Conservation (phyloP, 1,140 invertebrate species). For the Lethocerus indicus region DNA sequence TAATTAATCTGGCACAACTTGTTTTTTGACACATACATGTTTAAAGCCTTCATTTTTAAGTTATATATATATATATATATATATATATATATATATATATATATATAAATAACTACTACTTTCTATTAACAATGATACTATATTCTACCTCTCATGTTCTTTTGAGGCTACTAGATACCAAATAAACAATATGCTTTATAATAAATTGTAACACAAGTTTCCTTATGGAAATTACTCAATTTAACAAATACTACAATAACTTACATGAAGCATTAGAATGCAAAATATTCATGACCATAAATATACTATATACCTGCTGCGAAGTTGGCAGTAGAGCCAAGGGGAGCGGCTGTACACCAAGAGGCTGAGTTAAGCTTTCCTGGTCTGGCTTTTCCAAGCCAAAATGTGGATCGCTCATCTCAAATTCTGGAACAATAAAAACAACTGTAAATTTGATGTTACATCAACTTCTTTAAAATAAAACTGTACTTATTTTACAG, state of each 20-base stretch:
- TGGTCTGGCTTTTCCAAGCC: conserved; percentile 8
- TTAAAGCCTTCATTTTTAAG: too few relatives aligned
- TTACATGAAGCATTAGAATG: too few relatives aligned
- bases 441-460: neutral
- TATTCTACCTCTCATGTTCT: neutral
- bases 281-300: neutral
- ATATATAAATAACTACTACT: neutral
- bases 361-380: conserved; percentile 1
- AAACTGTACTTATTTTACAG: neutral
- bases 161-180: neutral
- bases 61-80: too few relatives aligned
- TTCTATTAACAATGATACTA: neutral
- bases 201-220: neutral
- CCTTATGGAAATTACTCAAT: too few relatives aligned
- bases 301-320: conserved; percentile 6
- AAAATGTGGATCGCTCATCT: conserved; percentile 11
- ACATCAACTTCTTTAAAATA: neutral
- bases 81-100: too few relatives aligned
- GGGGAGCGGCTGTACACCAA: conserved; percentile 10
- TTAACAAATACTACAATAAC: too few relatives aligned
- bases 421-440: conserved; percentile 7
- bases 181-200: neutral
- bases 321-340: conserved; percentile 9
- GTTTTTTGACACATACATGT: neutral
- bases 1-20: neutral